Evolutionary conservation across 1,140 invertebrate species (phyloP).

Genomic region (Aphelenchoides besseyi): DNA sequence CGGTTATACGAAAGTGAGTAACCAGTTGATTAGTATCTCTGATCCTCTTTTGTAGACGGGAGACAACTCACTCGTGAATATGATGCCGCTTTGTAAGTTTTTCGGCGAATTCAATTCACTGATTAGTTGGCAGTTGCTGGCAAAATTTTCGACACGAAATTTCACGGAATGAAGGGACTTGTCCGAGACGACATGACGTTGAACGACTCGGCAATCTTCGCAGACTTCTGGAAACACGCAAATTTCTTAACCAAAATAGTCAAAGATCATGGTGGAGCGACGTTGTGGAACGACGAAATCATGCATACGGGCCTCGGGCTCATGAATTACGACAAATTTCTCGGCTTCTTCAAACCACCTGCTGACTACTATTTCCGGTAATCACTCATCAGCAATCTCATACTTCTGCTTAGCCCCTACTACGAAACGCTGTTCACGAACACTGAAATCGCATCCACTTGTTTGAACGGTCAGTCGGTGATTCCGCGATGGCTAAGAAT

Average conservation of each 20-base stretch:
- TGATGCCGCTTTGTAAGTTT: slow-evolving; percentile 7
- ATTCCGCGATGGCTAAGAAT: not conserved
- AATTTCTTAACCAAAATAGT: not conserved
- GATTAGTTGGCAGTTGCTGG: not conserved
- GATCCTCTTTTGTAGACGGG: not conserved
- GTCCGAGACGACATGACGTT: not conserved
- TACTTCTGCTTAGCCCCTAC: slow-evolving; percentile 5
- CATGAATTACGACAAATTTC: not conserved
- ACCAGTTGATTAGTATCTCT: too few species aligned
- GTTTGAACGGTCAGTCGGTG: slow-evolving; percentile 4
- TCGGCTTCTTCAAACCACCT: not conserved
- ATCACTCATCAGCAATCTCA: not conserved
- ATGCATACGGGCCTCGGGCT: not conserved
- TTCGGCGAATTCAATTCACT: not conserved
- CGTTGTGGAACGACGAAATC: slow-evolving; percentile 7
- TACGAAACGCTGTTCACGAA: slow-evolving; percentile 4
- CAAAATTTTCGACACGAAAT: not conserved
- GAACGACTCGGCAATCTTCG: slow-evolving; percentile 1
- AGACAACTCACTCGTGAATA: slow-evolving; percentile 14
- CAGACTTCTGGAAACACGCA: not conserved
- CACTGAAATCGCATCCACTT: not conserved
- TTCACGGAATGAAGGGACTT: not conserved
- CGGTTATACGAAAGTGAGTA: slow-evolving; percentile 9
- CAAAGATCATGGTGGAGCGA: not conserved
- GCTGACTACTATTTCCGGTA: slow-evolving; percentile 17